Conservation (phyloP, 2,888 invertebrate genomes). For the Apodemia duryi region DNA sequence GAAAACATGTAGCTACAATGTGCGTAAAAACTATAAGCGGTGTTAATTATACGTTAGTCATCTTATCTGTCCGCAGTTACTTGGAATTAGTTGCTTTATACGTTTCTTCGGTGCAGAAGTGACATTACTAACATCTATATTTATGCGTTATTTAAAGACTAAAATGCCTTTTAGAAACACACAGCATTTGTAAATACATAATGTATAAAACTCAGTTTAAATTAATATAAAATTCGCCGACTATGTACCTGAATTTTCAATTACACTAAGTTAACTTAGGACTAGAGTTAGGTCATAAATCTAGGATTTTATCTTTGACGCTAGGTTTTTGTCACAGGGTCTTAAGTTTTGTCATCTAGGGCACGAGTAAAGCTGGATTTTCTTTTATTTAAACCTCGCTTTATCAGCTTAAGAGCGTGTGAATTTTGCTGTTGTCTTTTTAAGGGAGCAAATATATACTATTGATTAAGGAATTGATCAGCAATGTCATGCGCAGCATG, state of each 20-base stretch:
- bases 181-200: slow-evolving; percentile 55
- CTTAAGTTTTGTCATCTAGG: slow-evolving; percentile 46
- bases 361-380: slow-evolving; percentile 32
- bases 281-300: slow-evolving; percentile 63
- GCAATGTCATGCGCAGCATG: background rate
- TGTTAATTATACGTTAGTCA: slow-evolving; percentile 26
- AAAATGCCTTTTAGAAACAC: slow-evolving; percentile 39
- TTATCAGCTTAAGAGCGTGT: slow-evolving; percentile 27
- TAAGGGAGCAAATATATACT: slow-evolving; percentile 13
- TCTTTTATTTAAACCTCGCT: slow-evolving; percentile 27
- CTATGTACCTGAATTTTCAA: slow-evolving; percentile 76
- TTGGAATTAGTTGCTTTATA: background rate
- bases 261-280: slow-evolving; percentile 72
- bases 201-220: slow-evolving; percentile 49
- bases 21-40: slow-evolving; percentile 40
- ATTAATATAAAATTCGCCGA: slow-evolving; percentile 53
- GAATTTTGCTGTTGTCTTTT: slow-evolving; percentile 58
- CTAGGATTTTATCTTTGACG: slow-evolving; percentile 65
- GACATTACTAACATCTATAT: background rate
- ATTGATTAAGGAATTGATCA: slow-evolving; percentile 15
- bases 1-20: slow-evolving; percentile 68
- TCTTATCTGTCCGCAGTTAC: background rate
- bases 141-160: slow-evolving; percentile 21
- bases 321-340: slow-evolving; percentile 73
- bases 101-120: slow-evolving; percentile 15